These are phyloP conservation scores for Eulemur coronatus DNA, from an alignment of 2,797 vertebrate genomes.

Conservation along the genomic window DNA sequence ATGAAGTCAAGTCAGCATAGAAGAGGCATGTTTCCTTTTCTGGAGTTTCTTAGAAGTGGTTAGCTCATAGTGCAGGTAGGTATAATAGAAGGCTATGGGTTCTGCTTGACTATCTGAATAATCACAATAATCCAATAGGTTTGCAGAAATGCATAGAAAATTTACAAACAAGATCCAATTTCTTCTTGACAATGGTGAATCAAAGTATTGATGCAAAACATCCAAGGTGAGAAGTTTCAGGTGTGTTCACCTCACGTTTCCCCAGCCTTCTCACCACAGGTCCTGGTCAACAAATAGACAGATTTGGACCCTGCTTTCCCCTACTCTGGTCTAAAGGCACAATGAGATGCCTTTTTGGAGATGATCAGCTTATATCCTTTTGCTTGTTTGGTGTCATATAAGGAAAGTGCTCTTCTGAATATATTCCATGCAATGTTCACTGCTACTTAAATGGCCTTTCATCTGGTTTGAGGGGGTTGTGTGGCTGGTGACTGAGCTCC, in stretches of 20 bases:
- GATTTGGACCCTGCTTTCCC: neutral
- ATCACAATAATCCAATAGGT: slow-evolving; percentile 44
- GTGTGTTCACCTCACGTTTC: neutral
- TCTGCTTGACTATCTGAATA: slow-evolving; percentile 62
- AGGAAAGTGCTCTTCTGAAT: slow-evolving; percentile 20
- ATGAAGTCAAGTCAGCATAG: slow-evolving; percentile 36
- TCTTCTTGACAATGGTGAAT: slow-evolving; percentile 35
- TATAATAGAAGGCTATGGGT: slow-evolving; percentile 63
- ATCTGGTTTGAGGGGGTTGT: neutral
- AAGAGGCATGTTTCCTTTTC: slow-evolving; percentile 3
- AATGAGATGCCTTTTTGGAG: slow-evolving; percentile 19
- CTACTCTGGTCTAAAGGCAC: neutral
- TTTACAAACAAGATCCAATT: slow-evolving; percentile 42
- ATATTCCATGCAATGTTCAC: neutral
- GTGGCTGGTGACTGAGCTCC: slow-evolving; percentile 61
- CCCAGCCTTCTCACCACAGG: neutral
- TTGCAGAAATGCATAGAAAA: slow-evolving; percentile 71
- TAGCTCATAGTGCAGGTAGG: slow-evolving; percentile 4
- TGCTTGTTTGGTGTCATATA: neutral
- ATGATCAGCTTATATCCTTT: neutral
- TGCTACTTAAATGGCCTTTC: slow-evolving; percentile 2
- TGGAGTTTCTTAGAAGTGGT: slow-evolving; percentile 39
- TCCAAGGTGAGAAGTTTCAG: slow-evolving; percentile 33
- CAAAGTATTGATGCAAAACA: slow-evolving; percentile 38
- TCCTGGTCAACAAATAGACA: neutral